Base-by-base conservation (phyloP, 2,888 invertebrate species). In the Copidosoma aretas region DNA sequence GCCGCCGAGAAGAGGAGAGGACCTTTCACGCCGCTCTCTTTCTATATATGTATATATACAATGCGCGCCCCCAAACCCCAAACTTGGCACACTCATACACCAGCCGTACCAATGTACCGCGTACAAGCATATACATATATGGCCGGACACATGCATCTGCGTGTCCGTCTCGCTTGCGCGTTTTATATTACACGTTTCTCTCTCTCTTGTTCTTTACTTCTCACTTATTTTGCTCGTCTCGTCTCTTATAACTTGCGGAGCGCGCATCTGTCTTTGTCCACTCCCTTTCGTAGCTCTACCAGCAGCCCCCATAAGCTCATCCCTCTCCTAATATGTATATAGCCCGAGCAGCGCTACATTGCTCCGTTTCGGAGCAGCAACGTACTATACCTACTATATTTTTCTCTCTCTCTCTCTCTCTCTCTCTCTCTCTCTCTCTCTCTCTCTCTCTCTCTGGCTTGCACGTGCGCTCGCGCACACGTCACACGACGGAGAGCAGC, bases 381-480 rank as follows among this genome's bases (percentile, higher is more conserved):
- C 1, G n/a, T 39, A 15, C 39, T 19, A 17, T 49, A 12, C 24
- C 39, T 24, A 17, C 32, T 10, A 39, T 49, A 52, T 22, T 43
- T 25, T 56, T 61, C 60, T 51, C 58, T 39, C 59, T 59, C 24
- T 56, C 41, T 19, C 41, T 46, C 41, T 21, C 46, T 59, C 59
- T 59, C 59, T 21, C 60, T 41, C 49, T 46, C 60, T 60, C 25
- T 22, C 60, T 49, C 60, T 57, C 17, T 63, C 39, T 19, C 46
- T 21, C 17, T 39, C 24, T 15, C 15, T 46, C 43, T 17, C 17
- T 14, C 8, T 3, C 43, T 24, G 54, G 17, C 46, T 46, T 43
- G 19, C 66, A 64, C 71, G 71, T 71, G 63, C 73, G 69, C 68
- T 72, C 72, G 66, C 67, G 51, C 73, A 68, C 69, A 56, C 60